Evolutionary conservation across 1,140 invertebrate species (phyloP).

Genomic region (Bursaphelenchus mucronatus): DNA sequence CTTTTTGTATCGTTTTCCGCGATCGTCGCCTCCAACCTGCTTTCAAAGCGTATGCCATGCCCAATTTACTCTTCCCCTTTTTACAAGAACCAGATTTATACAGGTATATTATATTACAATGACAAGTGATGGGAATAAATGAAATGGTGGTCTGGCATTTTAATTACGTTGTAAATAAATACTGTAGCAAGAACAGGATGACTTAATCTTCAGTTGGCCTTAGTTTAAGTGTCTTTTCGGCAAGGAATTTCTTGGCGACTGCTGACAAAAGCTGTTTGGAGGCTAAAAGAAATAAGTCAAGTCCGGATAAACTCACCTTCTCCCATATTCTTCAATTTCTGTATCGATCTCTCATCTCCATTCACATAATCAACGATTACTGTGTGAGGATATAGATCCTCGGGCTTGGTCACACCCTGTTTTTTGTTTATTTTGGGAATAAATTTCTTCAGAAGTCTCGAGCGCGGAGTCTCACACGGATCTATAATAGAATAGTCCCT

Average conservation of each 20-base stretch:
- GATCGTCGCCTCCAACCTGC: no score
- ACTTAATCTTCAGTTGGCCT: background rate
- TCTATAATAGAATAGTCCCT: conserved; percentile 21
- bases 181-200: no score
- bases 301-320: conserved; percentile 15
- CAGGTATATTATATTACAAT: no score
- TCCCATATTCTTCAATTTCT: conserved; percentile 35
- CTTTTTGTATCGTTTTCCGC: no score
- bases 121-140: no score
- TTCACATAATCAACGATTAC: conserved; percentile 29
- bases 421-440: conserved; percentile 11
- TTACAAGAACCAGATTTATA: no score
- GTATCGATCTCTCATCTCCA: conserved; percentile 28
- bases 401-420: conserved; percentile 6
- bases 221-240: conserved; percentile 7
- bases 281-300: background rate
- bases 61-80: no score
- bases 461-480: conserved; percentile 6
- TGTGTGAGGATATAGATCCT: conserved; percentile 28
- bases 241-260: conserved; percentile 25
- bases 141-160: no score
- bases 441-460: conserved; percentile 18
- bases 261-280: background rate
- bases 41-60: no score
- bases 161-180: no score